These are phyloP conservation scores for Xiphophorus maculatus DNA, from an alignment of 2,113 vertebrate genomes.

Conservation along the genomic window DNA sequence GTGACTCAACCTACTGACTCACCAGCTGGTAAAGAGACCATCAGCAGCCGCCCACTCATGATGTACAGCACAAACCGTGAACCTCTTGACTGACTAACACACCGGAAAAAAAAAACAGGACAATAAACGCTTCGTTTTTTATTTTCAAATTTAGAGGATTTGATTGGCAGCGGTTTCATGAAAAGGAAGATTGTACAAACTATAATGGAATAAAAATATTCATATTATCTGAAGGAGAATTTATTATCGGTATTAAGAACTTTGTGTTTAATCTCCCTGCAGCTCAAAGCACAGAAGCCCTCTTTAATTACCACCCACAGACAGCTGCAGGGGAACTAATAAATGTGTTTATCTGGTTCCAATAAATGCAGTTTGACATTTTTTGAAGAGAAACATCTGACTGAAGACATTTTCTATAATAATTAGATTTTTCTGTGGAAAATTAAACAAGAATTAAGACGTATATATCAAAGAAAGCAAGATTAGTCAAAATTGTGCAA, in stretches of 20 bases:
- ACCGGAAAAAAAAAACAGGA: conserved; percentile 1
- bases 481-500: not conserved
- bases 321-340: not conserved
- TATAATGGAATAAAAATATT: not conserved
- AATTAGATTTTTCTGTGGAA: not conserved
- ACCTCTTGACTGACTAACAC: not conserved
- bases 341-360: not conserved
- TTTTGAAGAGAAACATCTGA: conserved; percentile 2
- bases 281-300: conserved; percentile 1
- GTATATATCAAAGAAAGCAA: not conserved
- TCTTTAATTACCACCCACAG: not conserved
- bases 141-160: not conserved
- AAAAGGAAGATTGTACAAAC: not conserved
- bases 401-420: not conserved
- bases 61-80: conserved; percentile 11
- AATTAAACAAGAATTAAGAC: not conserved
- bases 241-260: conserved; percentile 5
- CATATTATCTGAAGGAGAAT: conserved; percentile 4
- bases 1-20: conserved; percentile 49
- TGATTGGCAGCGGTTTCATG: not conserved
- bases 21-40: conserved; percentile 21
- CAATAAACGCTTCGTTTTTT: not conserved
- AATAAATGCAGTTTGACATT: not conserved
- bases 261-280: not conserved
- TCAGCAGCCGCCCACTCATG: conserved; percentile 35